Evolutionary conservation across 2,113 vertebrate genomes (phyloP), one percentile per base, ranked within the genome.

Genomic region (Oriolus oriolus): DNA sequence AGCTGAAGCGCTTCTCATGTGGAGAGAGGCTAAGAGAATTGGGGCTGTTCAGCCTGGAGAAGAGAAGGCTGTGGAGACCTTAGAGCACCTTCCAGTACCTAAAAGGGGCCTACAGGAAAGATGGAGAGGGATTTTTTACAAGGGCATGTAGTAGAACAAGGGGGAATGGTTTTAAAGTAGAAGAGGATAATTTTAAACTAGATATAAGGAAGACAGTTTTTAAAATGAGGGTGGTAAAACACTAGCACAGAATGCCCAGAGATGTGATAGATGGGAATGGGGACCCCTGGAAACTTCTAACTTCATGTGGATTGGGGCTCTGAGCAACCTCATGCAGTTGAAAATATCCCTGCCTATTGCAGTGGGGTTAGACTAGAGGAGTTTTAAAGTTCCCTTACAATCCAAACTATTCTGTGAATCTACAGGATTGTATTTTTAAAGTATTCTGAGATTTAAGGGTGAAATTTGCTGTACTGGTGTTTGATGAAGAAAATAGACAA

Each of bases 151-250:
- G 31, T 15, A 47, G 39, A 39, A n/a, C 28, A 49, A 70, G 6
- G 20, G 3, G 2, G 14, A 69, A 31, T 47, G 13, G 2, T 20
- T 85, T 86, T 61, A 52, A 66, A 60, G 26, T 16, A 28, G n/a
- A 61, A 66, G 42, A 45, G 11, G 21, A 16, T 28, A 50, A 26
- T 52, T 61, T 73, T 23, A 52, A n/a, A 15, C 11, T 45, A 73
- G 18, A 16, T 56, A 4, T 50, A n/a, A 85, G 33, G 37, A 82
- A 52, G 30, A 33, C 1, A 22, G 14, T 20, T 44, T 81, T 71
- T 35, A 23, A 16, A 5, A 7, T 37, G 26, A 50, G 9, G 1
- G 0, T 27, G 3, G 6, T 68, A n/a, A n/a, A 20, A 61, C 20
- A 21, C 10, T 31, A 24, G 31, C 9, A 42, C 3, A 44, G n/a